Conservation (phyloP, 35 echinoderm and acorn worm genomes). For the Heliocidaris erythrogramma region DNA sequence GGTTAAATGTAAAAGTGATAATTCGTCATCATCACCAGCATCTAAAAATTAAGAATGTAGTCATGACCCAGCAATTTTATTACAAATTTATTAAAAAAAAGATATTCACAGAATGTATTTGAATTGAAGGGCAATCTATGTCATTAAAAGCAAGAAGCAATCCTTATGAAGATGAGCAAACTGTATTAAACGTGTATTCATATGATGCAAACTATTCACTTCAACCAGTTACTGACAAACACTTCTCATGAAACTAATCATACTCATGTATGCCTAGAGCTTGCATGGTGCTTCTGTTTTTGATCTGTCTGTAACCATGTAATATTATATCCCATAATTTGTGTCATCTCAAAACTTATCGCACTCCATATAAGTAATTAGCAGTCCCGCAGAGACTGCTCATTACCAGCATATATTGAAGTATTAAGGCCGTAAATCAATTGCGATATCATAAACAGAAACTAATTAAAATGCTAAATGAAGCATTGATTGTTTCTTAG, state of each 20-base stretch:
- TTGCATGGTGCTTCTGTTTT: neutral
- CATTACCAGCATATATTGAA: neutral
- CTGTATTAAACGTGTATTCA: too few species aligned
- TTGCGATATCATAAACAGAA: neutral
- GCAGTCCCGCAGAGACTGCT: neutral
- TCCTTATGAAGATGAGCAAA: too few species aligned
- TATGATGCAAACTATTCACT: too few species aligned
- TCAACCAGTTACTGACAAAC: neutral
- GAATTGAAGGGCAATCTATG: too few species aligned
- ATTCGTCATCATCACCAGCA: too few species aligned
- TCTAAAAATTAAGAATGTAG: too few species aligned
- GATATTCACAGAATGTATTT: too few species aligned
- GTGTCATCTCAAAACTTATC: neutral
- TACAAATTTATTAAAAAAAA: too few species aligned
- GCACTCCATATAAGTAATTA: neutral
- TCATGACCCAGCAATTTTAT: too few species aligned
- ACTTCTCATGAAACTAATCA: neutral
- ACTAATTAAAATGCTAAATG: neutral
- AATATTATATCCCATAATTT: slow-evolving; percentile 3
- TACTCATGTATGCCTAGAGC: neutral
- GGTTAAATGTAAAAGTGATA: too few species aligned
- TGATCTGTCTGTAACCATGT: neutral
- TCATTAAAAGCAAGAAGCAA: too few species aligned
- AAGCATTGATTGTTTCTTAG: neutral
- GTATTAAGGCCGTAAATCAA: neutral